Evolutionary conservation across 2,888 invertebrate species (phyloP).

Genomic region (Ichneumoninae sp.): DNA sequence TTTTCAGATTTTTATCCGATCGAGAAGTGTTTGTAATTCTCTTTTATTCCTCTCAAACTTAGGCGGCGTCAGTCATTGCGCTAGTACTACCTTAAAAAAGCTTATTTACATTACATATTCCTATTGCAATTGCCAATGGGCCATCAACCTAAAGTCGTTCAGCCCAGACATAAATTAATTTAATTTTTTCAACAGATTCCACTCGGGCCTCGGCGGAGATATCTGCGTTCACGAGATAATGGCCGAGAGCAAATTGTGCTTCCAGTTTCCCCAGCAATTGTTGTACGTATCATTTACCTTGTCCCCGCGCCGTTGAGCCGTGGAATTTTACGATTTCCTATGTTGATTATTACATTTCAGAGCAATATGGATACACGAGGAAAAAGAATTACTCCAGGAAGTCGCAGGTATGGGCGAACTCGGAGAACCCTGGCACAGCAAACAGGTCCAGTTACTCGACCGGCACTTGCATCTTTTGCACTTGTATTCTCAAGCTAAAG

Average conservation of each 20-base stretch:
- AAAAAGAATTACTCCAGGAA: conserved; percentile 94
- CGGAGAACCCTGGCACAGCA: conserved; percentile 92
- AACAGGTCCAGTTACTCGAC: conserved; percentile 92
- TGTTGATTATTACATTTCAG: conserved; percentile 84
- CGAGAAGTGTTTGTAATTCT: no score
- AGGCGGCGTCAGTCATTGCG: no score
- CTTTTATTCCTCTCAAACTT: no score
- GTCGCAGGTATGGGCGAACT: conserved; percentile 95
- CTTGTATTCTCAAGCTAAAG: conserved; percentile 94
- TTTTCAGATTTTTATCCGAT: no score
- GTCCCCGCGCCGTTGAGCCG: neutral
- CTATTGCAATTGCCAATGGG: no score
- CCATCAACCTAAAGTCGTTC: no score
- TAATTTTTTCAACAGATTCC: conserved; percentile 89
- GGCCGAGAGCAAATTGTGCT: conserved; percentile 95
- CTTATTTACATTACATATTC: no score
- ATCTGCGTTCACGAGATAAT: conserved; percentile 97
- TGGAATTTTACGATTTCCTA: neutral
- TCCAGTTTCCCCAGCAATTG: conserved; percentile 93
- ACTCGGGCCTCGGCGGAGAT: conserved; percentile 96
- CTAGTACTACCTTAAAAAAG: no score
- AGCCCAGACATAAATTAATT: neutral
- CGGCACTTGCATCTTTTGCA: conserved; percentile 93
- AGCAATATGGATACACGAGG: conserved; percentile 95
- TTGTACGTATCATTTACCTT: conserved; percentile 88